These are phyloP conservation scores for Pyxicephalus adspersus DNA, from an alignment of 2,113 vertebrate species.

Conservation along the genomic window DNA sequence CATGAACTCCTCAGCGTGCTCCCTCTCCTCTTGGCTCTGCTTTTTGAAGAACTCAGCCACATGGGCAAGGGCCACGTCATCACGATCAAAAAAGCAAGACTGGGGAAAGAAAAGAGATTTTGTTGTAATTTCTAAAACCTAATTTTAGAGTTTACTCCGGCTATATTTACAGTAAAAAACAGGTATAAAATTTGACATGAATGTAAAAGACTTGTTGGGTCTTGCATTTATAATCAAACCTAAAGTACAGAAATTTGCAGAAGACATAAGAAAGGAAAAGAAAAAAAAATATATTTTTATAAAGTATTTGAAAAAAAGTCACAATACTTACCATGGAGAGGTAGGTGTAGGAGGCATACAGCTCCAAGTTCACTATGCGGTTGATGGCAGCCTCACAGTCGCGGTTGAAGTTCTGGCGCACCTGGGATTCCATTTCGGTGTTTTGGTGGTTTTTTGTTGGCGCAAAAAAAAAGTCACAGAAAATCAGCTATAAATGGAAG, in stretches of 20 bases:
- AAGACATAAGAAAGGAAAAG: neutral
- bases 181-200: too few relatives aligned
- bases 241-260: neutral
- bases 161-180: too few relatives aligned
- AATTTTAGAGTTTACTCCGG: too few relatives aligned
- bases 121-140: too few relatives aligned
- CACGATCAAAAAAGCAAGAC: constrained; percentile 78
- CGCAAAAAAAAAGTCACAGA: neutral
- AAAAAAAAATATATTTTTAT: too few relatives aligned
- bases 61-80: constrained; percentile 78
- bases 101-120: too few relatives aligned
- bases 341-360: constrained; percentile 81
- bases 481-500: neutral
- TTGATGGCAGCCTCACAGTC: constrained; percentile 80
- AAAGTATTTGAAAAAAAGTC: neutral
- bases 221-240: too few relatives aligned
- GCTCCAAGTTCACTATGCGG: constrained; percentile 82
- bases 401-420: constrained; percentile 83
- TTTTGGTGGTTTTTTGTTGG: neutral
- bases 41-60: constrained; percentile 80
- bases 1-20: constrained; percentile 78
- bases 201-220: too few relatives aligned
- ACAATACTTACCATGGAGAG: constrained; percentile 77
- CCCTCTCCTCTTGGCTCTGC: constrained; percentile 77
- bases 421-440: constrained; percentile 73